Evolutionary conservation across 2,888 invertebrate species (phyloP).

Genomic region (Ennomos fuscantarius): DNA sequence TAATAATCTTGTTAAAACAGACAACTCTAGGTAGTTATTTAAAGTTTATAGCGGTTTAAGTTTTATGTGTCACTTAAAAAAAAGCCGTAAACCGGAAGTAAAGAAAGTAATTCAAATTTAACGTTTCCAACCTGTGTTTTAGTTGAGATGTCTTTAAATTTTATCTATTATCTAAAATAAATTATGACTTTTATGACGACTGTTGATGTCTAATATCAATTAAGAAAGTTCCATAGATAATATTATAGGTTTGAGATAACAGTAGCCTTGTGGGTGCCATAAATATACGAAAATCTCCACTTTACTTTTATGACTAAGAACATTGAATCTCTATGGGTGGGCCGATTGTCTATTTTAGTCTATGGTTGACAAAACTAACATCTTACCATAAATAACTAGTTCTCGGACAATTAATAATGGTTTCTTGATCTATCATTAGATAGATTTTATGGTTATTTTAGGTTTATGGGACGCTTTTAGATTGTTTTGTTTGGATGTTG

Average conservation of each 20-base stretch:
- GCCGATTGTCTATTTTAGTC: slow-evolving; percentile 71
- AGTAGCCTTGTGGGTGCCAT: slow-evolving; percentile 58
- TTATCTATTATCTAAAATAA: slow-evolving; percentile 43
- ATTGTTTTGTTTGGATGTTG: slow-evolving; percentile 33
- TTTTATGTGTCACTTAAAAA: background rate
- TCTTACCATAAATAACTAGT: slow-evolving; percentile 74
- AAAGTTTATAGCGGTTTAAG: no score
- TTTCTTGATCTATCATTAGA: slow-evolving; percentile 69
- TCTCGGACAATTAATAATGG: slow-evolving; percentile 81
- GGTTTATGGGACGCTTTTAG: slow-evolving; percentile 34
- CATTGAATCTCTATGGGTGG: slow-evolving; percentile 74
- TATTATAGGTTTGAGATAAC: slow-evolving; percentile 48
- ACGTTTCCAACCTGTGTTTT: slow-evolving; percentile 10
- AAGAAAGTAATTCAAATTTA: slow-evolving; percentile 15
- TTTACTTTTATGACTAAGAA: slow-evolving; percentile 65
- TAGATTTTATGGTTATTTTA: slow-evolving; percentile 60
- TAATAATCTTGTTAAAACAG: no score
- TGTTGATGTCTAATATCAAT: slow-evolving; percentile 47
- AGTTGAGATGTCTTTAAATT: slow-evolving; percentile 31
- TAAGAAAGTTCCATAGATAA: slow-evolving; percentile 50
- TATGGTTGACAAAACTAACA: slow-evolving; percentile 66
- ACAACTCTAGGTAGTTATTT: no score
- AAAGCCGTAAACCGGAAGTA: slow-evolving; percentile 10
- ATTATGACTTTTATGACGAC: slow-evolving; percentile 44
- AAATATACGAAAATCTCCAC: slow-evolving; percentile 62